These are phyloP conservation scores for Corydoras sp. DNA, from an alignment of 2,113 vertebrate species.

Conservation along the genomic window DNA sequence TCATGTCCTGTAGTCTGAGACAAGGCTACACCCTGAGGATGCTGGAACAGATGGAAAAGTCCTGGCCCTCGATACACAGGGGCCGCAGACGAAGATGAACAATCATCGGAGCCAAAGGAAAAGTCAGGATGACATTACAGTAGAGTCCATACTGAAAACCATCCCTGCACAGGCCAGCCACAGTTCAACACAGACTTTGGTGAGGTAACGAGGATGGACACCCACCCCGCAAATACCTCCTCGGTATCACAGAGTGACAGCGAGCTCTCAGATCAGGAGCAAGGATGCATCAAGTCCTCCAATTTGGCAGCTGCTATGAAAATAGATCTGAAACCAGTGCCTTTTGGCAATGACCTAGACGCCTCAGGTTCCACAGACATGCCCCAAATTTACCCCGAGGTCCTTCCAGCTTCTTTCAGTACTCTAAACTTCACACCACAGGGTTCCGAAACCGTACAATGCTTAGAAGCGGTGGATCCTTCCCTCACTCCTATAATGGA, in stretches of 20 bases:
- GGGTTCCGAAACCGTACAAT: slow-evolving; percentile 16
- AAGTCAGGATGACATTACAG: neutral
- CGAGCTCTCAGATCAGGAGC: slow-evolving; percentile 43
- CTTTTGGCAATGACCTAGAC: slow-evolving; percentile 28
- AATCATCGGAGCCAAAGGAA: neutral
- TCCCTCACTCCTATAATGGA: slow-evolving; percentile 35
- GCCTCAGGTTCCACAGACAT: neutral
- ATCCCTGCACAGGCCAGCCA: neutral
- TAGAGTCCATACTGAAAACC: slow-evolving; percentile 11
- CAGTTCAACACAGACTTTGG: neutral
- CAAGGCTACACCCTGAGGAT: slow-evolving; percentile 21
- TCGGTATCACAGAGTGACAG: slow-evolving; percentile 24
- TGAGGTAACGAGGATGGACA: neutral
- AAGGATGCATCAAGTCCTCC: slow-evolving; percentile 1
- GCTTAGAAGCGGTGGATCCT: slow-evolving; percentile 15
- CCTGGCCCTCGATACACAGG: slow-evolving; percentile 19
- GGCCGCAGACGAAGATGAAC: neutral
- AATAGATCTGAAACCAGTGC: slow-evolving; percentile 37
- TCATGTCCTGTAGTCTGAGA: slow-evolving; percentile 30
- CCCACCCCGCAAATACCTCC: neutral
- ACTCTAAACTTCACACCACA: slow-evolving; percentile 15
- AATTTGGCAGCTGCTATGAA: slow-evolving; percentile 17
- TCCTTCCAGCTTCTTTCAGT: slow-evolving; percentile 36
- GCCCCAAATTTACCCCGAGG: slow-evolving; percentile 37
- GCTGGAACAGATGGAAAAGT: slow-evolving; percentile 20